Conservation (phyloP, 1,140 invertebrate genomes). For the Dendroctonus valens region DNA sequence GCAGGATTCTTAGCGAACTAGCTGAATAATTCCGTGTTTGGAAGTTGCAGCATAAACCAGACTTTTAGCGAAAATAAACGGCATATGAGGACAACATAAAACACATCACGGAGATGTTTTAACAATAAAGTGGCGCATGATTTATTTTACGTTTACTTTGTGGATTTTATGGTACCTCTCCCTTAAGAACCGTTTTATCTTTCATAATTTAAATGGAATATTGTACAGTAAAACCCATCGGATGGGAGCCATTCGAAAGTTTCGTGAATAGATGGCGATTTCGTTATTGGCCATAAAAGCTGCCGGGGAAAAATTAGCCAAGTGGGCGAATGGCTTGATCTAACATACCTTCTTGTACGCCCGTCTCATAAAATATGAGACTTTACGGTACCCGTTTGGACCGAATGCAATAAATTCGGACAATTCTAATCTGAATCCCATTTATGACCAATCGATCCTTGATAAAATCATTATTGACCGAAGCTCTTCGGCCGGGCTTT, state of each 20-base stretch:
- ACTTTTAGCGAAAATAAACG: slow-evolving; percentile 11
- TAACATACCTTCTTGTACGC: no score
- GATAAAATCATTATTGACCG: slow-evolving; percentile 3
- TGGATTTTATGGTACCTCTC: slow-evolving; percentile 13
- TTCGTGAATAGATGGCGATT: no score
- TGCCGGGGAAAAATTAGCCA: no score
- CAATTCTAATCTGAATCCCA: not conserved
- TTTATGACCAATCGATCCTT: not conserved
- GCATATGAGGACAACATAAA: slow-evolving; percentile 28
- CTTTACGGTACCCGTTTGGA: no score
- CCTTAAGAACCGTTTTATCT: slow-evolving; percentile 19
- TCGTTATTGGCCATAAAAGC: no score
- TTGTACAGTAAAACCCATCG: no score
- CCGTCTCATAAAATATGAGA: no score
- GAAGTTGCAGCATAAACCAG: slow-evolving; percentile 13
- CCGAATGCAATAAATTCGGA: not conserved
- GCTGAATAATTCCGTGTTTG: not conserved
- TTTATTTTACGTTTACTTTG: slow-evolving; percentile 37
- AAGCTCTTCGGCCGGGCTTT: not conserved
- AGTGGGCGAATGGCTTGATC: no score
- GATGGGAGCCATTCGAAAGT: no score
- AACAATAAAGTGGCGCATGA: slow-evolving; percentile 35
- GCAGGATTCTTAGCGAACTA: no score
- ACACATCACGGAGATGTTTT: slow-evolving; percentile 32
- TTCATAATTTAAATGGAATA: slow-evolving; percentile 18